These are phyloP conservation scores for Acronicta aceris DNA, from an alignment of 2,888 invertebrate species.

Conservation along the genomic window DNA sequence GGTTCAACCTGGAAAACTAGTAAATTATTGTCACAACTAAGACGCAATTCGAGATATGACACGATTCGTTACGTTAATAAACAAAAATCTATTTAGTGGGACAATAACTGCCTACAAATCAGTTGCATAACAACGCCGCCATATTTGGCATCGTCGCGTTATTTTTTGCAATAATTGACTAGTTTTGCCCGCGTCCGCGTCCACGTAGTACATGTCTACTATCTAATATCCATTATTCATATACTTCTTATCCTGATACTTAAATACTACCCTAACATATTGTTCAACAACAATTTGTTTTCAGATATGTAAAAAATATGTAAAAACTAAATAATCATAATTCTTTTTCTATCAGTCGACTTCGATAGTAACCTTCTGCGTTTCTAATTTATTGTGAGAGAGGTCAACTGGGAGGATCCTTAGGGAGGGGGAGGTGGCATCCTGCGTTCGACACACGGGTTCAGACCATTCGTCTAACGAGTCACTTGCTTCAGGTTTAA, in stretches of 20 bases:
- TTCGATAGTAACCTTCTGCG: slow-evolving; percentile 24
- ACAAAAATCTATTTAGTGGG: too few relatives aligned
- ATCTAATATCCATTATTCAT: too few relatives aligned
- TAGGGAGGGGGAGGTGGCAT: slow-evolving; percentile 52
- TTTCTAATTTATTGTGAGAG: slow-evolving; percentile 46
- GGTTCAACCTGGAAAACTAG: background rate
- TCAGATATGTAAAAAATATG: background rate
- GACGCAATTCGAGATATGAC: too few relatives aligned
- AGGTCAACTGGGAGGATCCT: slow-evolving; percentile 55
- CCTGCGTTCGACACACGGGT: slow-evolving; percentile 76
- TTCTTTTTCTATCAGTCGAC: background rate
- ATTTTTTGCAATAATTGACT: too few relatives aligned
- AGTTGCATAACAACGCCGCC: too few relatives aligned
- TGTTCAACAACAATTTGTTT: background rate
- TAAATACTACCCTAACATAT: too few relatives aligned
- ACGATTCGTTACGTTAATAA: too few relatives aligned
- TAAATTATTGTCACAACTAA: too few relatives aligned
- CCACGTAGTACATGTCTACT: background rate
- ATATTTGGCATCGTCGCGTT: too few relatives aligned
- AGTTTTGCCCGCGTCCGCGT: background rate
- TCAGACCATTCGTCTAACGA: slow-evolving; percentile 77
- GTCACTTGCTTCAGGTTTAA: slow-evolving; percentile 71
- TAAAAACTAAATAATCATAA: background rate
- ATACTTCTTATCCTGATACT: too few relatives aligned
- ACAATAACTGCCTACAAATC: too few relatives aligned